phyloP scores from a whole-genome alignment of 2,797 vertebrate species.

The Melanotaenia nigrans region DNA sequence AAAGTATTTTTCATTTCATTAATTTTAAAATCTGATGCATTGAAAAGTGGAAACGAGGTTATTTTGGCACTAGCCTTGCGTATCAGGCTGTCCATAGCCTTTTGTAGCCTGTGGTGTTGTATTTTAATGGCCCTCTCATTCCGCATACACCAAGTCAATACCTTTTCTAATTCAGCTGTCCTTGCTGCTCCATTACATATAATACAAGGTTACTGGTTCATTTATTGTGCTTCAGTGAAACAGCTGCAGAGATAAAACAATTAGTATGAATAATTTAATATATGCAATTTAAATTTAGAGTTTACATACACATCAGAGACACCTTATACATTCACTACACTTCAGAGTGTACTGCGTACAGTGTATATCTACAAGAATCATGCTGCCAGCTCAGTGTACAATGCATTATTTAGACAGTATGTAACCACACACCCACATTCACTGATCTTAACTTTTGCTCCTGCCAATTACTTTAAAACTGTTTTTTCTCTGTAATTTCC shows the following conservation, averaged over 20 bases:
- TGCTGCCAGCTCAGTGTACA: slow-evolving; percentile 24
- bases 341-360: slow-evolving; percentile 1
- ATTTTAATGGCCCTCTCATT: slow-evolving; percentile 71
- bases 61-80: slow-evolving; percentile 50
- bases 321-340: slow-evolving; percentile 2
- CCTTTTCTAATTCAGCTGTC: slow-evolving; percentile 69
- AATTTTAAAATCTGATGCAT: not conserved
- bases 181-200: slow-evolving; percentile 62
- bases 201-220: slow-evolving; percentile 58
- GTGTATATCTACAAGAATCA: slow-evolving; percentile 18
- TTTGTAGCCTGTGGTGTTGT: slow-evolving; percentile 70
- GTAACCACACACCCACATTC: slow-evolving; percentile 61
- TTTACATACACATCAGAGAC: slow-evolving; percentile 13
- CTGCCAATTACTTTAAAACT: slow-evolving; percentile 66
- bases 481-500: slow-evolving; percentile 68
- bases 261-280: not conserved
- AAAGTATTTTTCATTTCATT: too few relatives aligned
- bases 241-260: not conserved
- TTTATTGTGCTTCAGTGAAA: slow-evolving; percentile 5
- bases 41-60: slow-evolving; percentile 27
- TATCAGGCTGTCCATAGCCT: slow-evolving; percentile 44
- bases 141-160: slow-evolving; percentile 63
- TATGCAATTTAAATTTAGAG: not conserved
- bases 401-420: slow-evolving; percentile 67
- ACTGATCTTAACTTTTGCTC: slow-evolving; percentile 56